These are phyloP conservation scores for Phaonia tiefii DNA, from an alignment of 2,888 invertebrate genomes.

Conservation along the genomic window DNA sequence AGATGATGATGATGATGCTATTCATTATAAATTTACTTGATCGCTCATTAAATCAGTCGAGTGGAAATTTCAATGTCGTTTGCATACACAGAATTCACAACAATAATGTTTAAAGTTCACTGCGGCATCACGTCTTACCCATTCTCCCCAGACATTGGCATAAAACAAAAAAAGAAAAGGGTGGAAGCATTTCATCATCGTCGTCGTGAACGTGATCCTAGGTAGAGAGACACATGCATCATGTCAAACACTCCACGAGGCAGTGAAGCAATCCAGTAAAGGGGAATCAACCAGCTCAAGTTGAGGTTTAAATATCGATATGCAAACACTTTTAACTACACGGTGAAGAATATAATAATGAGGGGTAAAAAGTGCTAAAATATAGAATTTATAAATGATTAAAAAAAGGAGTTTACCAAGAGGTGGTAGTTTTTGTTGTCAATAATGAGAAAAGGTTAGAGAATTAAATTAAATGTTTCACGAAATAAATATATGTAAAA, in stretches of 20 bases:
- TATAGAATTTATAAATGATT: no score
- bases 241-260: neutral
- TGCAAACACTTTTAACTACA: conserved; percentile 61
- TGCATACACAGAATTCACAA: neutral
- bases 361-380: no score
- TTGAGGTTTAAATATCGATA: conserved; percentile 54
- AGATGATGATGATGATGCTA: conserved; percentile 11
- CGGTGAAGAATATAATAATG: no score
- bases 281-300: conserved; percentile 14
- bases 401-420: no score
- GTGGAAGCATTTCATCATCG: neutral
- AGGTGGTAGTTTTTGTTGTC: no score
- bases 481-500: no score
- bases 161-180: no score
- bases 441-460: no score
- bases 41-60: conserved; percentile 57
- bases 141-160: neutral
- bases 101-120: neutral
- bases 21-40: conserved; percentile 41
- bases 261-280: conserved; percentile 35
- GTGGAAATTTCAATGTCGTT: conserved; percentile 53
- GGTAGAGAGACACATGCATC: conserved; percentile 9
- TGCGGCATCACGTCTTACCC: neutral
- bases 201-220: neutral
- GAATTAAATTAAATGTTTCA: no score